Percentiles rank a stretch among this genome's conserved stretches.
These are phyloP conservation scores for Mormyrus proboscirostris DNA, from an alignment of 2,797 vertebrate genomes.

Conservation along the genomic window DNA sequence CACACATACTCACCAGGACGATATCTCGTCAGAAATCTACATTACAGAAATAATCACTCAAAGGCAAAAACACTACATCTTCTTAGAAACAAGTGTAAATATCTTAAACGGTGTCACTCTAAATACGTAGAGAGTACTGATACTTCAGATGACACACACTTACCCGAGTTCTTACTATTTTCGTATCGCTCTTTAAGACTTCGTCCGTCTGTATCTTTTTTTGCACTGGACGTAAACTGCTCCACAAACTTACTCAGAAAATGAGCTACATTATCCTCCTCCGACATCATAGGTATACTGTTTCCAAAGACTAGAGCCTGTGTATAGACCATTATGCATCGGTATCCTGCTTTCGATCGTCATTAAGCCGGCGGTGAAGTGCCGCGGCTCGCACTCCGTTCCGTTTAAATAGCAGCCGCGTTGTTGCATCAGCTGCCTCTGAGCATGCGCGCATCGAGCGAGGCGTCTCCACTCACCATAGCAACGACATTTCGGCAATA, in stretches of 20 bases:
- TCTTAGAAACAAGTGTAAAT: neutral
- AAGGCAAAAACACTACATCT: neutral
- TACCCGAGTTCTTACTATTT: constrained; percentile 41
- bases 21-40: neutral
- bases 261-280: constrained; percentile 45
- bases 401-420: constrained; percentile 37
- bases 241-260: constrained; percentile 48
- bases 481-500: constrained; percentile 28
- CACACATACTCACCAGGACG: neutral
- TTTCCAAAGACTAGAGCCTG: constrained; percentile 49
- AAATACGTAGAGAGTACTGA: neutral
- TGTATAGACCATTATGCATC: constrained; percentile 53
- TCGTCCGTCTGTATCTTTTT: constrained; percentile 36
- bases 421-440: constrained; percentile 57
- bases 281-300: constrained; percentile 34
- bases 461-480: constrained; percentile 15
- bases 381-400: neutral
- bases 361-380: constrained; percentile 22
- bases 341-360: constrained; percentile 28
- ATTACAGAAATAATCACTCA: neutral
- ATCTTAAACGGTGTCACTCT: neutral
- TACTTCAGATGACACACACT: constrained; percentile 33
- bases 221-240: constrained; percentile 30
- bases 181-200: constrained; percentile 49
- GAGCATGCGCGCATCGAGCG: constrained; percentile 30